Base-by-base conservation (phyloP, 2,797 vertebrate genomes). In the Danio choprae region DNA sequence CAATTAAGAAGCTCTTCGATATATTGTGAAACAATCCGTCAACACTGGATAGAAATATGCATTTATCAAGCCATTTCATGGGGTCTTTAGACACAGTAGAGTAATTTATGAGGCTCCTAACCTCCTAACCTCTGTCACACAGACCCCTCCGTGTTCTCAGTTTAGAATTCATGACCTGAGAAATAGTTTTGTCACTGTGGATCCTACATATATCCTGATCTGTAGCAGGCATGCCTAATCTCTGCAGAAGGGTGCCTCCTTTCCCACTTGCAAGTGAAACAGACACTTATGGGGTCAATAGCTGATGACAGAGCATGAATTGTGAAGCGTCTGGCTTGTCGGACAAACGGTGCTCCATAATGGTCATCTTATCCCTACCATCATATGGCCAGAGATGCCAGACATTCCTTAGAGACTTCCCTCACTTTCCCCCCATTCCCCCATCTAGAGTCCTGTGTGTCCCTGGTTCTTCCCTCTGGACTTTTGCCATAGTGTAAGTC, bases 311-410 rank as follows among this genome's bases (percentile, higher is more conserved):
- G 67, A 50, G 53, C 6, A 4, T 81, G 56, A 82, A 75, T 74
- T 83, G 77, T 83, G 77, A 68, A 29, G 81, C 2, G 13, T 59
- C 7, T 13, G 58, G 73, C 46, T 62, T 71, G 22, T 4, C 40
- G 58, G 64, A 76, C 46, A 48, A 51, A 65, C 38, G 16, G 59
- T 72, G n/a, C 38, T 80, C 72, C 60, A 56, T 85, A 86, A 84
- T 83, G 65, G 81, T 82, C 74, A 79, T 65, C 79, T 75, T 81
- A 80, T 84, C 76, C 68, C 5, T 16, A 63, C 44, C 51, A 77
- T 58, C 75, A 77, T 74, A 60, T 79, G 55, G 20, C 36, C 38
- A 65, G 51, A 74, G 79, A 87, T 87, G 80, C 85, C 85, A 70
- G 22, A 46, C 77, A 85, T 87, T 88, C 75, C 58, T 84, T 40